Evolutionary conservation across 2,888 invertebrate species (phyloP), one percentile per base, ranked within the genome.

Genomic region (Netelia melanura): DNA sequence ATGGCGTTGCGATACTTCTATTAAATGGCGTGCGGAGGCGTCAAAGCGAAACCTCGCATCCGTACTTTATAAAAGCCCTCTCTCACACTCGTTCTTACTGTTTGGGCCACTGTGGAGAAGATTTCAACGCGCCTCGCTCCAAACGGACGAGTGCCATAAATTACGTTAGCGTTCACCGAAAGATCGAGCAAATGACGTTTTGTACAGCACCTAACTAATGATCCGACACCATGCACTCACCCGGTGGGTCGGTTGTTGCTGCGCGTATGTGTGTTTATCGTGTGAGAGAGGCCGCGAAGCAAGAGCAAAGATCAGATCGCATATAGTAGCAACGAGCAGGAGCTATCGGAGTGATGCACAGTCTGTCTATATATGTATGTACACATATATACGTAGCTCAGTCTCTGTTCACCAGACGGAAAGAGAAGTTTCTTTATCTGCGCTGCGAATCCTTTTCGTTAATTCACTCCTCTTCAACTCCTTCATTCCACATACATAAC

Each of bases 151-250:
- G 43, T 62, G 61, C 65, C 80, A 76, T 81, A 80, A 84, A 84
- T 80, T 67, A 80, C 65, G 71, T 81, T 67, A 11, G 44, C 67
- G 71, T 67, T 84, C 80, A 61, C 67, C 52, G 72, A 58, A 72
- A 76, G 65, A 80, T 80, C 70, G 70, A 62, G 64, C 48, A 48
- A 44, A 62, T 17, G 70, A 84, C 64, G 75, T 76, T 75, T 71
- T 52, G 75, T 75, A 64, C 56, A 25, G 64, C 30, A 65, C 70
- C 80, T 65, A 72, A 84, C 81, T 81, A 79, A 84, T 84, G 84
- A 81, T 67, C 80, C 71, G 71, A 84, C 84, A 81, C 80, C 67
- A 38, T 84, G 81, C 76, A 72, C 76, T 71, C 56, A 44, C 38
- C 43, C 43, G 30, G 17, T 23, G 14, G 52, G 44, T 1, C 17